Evolutionary conservation across 2,888 invertebrate species (phyloP).

Genomic region (Cinara cedri): DNA sequence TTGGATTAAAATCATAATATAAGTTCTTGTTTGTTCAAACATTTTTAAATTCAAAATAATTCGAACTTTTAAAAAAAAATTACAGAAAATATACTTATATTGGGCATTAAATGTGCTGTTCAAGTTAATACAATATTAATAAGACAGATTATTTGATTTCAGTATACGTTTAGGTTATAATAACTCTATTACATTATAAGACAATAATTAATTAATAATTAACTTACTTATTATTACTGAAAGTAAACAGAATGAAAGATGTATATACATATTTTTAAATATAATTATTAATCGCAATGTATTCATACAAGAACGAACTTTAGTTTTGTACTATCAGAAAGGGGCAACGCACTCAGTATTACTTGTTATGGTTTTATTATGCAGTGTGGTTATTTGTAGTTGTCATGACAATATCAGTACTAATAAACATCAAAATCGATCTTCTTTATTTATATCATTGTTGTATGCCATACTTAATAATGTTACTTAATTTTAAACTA

Average conservation of each 20-base stretch:
- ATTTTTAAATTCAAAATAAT: too few relatives aligned
- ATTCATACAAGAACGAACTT: not conserved
- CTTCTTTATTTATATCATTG: too few relatives aligned
- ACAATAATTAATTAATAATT: not conserved
- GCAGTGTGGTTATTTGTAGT: constrained; percentile 18
- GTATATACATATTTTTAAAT: constrained; percentile 24
- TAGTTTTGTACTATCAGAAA: constrained; percentile 4
- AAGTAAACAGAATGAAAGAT: not conserved
- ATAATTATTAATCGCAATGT: too few relatives aligned
- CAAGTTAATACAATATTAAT: too few relatives aligned
- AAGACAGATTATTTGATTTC: too few relatives aligned
- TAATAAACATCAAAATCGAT: too few relatives aligned
- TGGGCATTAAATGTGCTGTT: too few relatives aligned
- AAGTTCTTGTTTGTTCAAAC: not conserved
- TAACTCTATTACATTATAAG: not conserved
- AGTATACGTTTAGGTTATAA: too few relatives aligned
- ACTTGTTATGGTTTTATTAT: constrained; percentile 24
- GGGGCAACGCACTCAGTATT: constrained; percentile 19
- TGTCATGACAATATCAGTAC: constrained; percentile 43
- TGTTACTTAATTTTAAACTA: too few relatives aligned
- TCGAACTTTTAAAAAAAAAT: too few relatives aligned
- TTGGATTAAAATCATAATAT: not conserved
- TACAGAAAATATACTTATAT: too few relatives aligned
- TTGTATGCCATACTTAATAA: too few relatives aligned
- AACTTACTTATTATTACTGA: constrained; percentile 34